Conservation (phyloP, 2,888 invertebrate genomes). For the Tenthredo distinguenda region DNA sequence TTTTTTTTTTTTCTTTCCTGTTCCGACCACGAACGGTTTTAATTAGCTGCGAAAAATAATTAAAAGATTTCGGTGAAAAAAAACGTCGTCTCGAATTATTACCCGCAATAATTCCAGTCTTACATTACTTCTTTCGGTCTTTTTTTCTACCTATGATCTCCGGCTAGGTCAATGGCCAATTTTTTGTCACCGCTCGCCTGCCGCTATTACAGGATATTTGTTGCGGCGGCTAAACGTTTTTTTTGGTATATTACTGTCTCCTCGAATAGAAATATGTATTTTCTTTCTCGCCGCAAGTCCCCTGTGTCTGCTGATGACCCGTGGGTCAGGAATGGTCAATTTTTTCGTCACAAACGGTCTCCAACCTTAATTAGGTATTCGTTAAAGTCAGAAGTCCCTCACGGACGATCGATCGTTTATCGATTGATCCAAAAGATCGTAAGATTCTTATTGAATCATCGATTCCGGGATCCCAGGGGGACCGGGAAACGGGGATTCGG, state of each 20-base stretch:
- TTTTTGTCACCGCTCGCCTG: background rate
- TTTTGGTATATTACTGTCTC: background rate
- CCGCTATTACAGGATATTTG: background rate
- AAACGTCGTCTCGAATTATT: background rate
- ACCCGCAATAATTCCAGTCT: background rate
- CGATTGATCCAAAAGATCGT: background rate
- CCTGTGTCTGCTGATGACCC: background rate
- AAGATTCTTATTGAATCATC: background rate
- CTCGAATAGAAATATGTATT: background rate
- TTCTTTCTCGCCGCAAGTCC: background rate
- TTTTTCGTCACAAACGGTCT: background rate
- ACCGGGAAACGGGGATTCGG: constrained; percentile 9
- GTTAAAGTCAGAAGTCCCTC: background rate
- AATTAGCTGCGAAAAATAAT: background rate
- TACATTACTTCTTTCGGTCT: background rate
- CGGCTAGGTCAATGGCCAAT: background rate
- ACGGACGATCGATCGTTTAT: background rate
- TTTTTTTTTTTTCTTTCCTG: background rate
- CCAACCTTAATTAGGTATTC: background rate
- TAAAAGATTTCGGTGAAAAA: background rate
- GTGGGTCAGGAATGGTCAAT: background rate
- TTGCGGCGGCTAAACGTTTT: background rate
- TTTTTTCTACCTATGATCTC: background rate
- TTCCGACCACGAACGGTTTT: background rate
- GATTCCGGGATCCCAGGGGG: background rate